These are phyloP conservation scores for Celastrina argiolus DNA, from an alignment of 2,888 invertebrate genomes.

Conservation along the genomic window DNA sequence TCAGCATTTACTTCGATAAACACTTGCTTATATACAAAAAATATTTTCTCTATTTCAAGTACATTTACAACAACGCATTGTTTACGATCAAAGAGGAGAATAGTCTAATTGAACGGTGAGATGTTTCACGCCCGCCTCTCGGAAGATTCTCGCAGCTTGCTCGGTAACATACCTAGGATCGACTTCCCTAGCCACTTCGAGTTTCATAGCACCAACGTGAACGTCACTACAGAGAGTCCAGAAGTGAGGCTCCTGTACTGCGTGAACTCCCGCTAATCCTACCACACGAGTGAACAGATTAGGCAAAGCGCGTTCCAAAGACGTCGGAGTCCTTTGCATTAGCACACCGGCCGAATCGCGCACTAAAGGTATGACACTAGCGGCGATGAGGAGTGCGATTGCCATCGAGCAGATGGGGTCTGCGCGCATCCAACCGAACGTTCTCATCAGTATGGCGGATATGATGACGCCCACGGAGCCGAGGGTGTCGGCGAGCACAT, in stretches of 20 bases:
- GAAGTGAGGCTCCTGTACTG: conserved; percentile 98
- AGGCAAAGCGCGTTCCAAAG: conserved; percentile 89
- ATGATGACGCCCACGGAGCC: conserved; percentile 98
- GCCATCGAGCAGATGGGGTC: conserved; percentile 99
- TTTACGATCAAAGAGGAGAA: conserved; percentile 78
- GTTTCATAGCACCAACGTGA: conserved; percentile 94
- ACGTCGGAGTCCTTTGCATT: conserved; percentile 94
- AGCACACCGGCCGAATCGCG: conserved; percentile 93
- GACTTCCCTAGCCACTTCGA: conserved; percentile 95
- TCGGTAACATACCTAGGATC: conserved; percentile 95
- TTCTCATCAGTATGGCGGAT: conserved; percentile 94
- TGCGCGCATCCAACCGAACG: conserved; percentile 99
- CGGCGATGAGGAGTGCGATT: conserved; percentile 92
- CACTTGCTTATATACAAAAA: conserved; percentile 32
- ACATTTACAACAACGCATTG: conserved; percentile 32
- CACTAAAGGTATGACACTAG: conserved; percentile 90
- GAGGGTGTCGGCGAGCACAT: conserved; percentile 96
- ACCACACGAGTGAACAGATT: conserved; percentile 93
- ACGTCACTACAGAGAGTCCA: conserved; percentile 98
- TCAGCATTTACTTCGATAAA: background rate
- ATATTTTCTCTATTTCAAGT: conserved; percentile 26
- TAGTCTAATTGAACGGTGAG: conserved; percentile 96
- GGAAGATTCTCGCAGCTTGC: conserved; percentile 96
- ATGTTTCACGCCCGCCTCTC: conserved; percentile 93
- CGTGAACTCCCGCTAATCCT: conserved; percentile 94